A percentile compares a stretch with the other conserved stretches of the same genome.
Evolutionary conservation across 37 sponge, comb jelly and placozoan species (phyloP).

Genomic region (Diacarnus erythraeanus): DNA sequence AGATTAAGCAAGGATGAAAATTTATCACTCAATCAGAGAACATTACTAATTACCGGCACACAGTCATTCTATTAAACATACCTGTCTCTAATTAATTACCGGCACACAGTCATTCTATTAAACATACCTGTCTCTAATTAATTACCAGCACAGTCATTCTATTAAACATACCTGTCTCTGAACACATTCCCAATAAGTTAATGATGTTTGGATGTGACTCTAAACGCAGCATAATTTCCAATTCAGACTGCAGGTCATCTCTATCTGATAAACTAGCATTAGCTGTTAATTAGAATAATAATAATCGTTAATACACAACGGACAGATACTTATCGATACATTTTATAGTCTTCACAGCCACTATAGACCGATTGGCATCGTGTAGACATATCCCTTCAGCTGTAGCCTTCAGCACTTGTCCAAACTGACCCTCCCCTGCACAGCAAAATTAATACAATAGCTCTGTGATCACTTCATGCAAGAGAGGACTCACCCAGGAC

Average conservation of each 20-base stretch:
- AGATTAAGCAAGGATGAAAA: too few species aligned
- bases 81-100: too few species aligned
- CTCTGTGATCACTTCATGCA: not conserved
- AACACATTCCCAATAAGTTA: conserved; percentile 68
- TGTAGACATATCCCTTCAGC: conserved; percentile 49
- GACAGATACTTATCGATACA: conserved; percentile 28
- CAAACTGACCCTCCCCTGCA: conserved; percentile 71
- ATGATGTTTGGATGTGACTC: conserved; percentile 71
- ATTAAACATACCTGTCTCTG: conserved; percentile 31
- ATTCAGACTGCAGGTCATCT: conserved; percentile 50
- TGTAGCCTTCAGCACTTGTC: conserved; percentile 45
- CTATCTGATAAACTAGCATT: conserved; percentile 30
- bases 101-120: too few species aligned
- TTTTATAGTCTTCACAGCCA: conserved; percentile 71
- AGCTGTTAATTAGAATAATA: not conserved
- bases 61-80: too few species aligned
- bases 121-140: too few species aligned
- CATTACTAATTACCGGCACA: too few species aligned
- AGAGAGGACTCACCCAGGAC: not conserved
- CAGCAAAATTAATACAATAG: not conserved
- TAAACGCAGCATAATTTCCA: conserved; percentile 53
- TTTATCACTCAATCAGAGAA: not conserved
- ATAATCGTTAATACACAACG: not conserved
- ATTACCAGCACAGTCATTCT: too few species aligned
- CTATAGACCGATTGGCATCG: conserved; percentile 32